A percentile compares a stretch with the other conserved stretches of the same genome.
Evolutionary conservation across 23 tunicate species (phyloP).

Genomic region (Ciona savignyi): DNA sequence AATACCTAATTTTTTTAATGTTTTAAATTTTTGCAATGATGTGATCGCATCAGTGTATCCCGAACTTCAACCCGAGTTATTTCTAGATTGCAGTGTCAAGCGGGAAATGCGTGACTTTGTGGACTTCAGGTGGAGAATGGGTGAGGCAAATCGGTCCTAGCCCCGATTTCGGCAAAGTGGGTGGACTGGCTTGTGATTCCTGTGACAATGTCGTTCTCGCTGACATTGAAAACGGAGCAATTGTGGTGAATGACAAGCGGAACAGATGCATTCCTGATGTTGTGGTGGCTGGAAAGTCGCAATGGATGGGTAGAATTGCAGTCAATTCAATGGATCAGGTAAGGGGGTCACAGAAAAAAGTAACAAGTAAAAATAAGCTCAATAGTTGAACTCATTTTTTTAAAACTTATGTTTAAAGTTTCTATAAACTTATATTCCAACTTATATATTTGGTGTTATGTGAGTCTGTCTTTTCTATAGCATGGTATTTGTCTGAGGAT

Average conservation of each 20-base stretch:
- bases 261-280: constrained; percentile 22
- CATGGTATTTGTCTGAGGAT: too few species aligned
- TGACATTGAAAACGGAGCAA: constrained; percentile 39
- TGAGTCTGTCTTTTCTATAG: too few species aligned
- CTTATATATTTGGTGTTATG: too few species aligned
- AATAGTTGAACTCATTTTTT: too few species aligned
- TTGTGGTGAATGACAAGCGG: constrained; percentile 16
- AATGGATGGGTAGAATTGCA: constrained; percentile 63
- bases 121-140: constrained; percentile 42
- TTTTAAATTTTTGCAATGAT: too few species aligned
- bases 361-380: too few species aligned
- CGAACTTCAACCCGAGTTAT: not conserved
- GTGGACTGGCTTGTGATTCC: constrained; percentile 42
- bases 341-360: too few species aligned
- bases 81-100: constrained; percentile 48
- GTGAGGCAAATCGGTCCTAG: constrained; percentile 45
- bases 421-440: too few species aligned
- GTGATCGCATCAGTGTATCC: too few species aligned
- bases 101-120: constrained; percentile 51
- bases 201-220: constrained; percentile 23
- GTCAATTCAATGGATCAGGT: constrained; percentile 54
- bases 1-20: too few species aligned
- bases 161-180: constrained; percentile 49
- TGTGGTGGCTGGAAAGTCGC: constrained; percentile 39
- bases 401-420: too few species aligned